Evolutionary conservation across 2,113 vertebrate species (phyloP).

Genomic region (Charadrius vociferus): DNA sequence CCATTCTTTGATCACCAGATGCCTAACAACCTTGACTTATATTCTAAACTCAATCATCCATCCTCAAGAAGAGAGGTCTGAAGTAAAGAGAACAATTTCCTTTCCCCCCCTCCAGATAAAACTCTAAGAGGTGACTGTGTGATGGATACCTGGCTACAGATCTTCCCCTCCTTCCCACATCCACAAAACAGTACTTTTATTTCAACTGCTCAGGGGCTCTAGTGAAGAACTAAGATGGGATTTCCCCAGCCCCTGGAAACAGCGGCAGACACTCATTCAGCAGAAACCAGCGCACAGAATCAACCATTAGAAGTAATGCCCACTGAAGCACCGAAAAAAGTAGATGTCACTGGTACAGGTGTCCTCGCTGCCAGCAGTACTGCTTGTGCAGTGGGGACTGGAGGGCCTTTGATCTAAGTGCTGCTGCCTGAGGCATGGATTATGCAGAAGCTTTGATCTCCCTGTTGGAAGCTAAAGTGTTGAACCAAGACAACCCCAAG

Average conservation of each 20-base stretch:
- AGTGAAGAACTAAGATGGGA: not conserved
- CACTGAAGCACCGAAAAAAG: not conserved
- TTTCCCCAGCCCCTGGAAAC: not conserved
- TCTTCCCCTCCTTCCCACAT: not conserved
- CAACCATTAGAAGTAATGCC: not conserved
- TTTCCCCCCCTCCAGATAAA: not conserved
- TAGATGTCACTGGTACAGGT: constrained; percentile 18
- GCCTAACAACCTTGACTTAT: constrained; percentile 7
- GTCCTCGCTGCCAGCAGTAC: not conserved
- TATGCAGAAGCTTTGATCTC: constrained; percentile 56
- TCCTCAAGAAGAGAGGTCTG: not conserved
- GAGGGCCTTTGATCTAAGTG: constrained; percentile 27
- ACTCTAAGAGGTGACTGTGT: not conserved
- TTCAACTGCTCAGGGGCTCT: not conserved
- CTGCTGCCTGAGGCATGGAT: constrained; percentile 43
- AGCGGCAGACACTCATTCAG: not conserved
- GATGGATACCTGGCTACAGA: not conserved
- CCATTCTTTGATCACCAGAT: constrained; percentile 49
- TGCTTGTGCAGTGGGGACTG: not conserved
- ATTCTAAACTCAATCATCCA: constrained; percentile 5
- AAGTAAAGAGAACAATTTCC: not conserved
- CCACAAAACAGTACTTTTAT: not conserved
- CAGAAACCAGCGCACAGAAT: not conserved
- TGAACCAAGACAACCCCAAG: constrained; percentile 20
- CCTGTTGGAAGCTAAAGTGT: constrained; percentile 29